Conservation (phyloP, 2,797 vertebrate genomes). For the Thripadectes ignobilis region DNA sequence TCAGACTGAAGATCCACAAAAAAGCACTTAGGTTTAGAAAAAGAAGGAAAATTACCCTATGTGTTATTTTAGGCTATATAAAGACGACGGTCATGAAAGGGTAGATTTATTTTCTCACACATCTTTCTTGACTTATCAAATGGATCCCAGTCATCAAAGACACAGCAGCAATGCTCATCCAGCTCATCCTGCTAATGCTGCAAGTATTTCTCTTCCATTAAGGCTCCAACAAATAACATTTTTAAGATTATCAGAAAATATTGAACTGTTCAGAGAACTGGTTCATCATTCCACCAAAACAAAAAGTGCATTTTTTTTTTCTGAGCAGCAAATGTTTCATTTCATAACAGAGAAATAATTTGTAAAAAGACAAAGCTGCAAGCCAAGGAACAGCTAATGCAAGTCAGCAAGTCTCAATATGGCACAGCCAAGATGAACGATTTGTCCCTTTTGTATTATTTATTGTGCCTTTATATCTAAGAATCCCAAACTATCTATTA, state of each 20-base stretch:
- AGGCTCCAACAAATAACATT: background rate
- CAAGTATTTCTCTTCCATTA: background rate
- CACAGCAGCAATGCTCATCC: background rate
- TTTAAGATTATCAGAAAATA: background rate
- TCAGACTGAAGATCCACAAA: background rate
- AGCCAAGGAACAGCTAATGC: background rate
- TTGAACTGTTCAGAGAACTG: background rate
- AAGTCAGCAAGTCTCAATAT: background rate
- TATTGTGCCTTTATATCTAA: constrained; percentile 45
- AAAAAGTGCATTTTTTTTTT: background rate
- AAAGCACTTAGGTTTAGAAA: background rate
- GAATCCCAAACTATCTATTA: constrained; percentile 49
- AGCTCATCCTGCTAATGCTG: background rate
- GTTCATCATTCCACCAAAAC: background rate
- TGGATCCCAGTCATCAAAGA: background rate
- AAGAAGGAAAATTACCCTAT: constrained; percentile 7
- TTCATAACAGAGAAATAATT: background rate
- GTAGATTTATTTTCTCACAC: constrained; percentile 14
- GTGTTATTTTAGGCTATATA: constrained; percentile 9
- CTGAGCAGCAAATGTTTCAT: background rate
- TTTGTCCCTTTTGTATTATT: constrained; percentile 54
- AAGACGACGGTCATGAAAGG: background rate
- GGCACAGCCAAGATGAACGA: background rate
- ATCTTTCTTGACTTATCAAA: constrained; percentile 23
- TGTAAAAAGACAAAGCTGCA: background rate